Base-by-base conservation (phyloP, 2,797 vertebrate species). In the Myotis findleyi region DNA sequence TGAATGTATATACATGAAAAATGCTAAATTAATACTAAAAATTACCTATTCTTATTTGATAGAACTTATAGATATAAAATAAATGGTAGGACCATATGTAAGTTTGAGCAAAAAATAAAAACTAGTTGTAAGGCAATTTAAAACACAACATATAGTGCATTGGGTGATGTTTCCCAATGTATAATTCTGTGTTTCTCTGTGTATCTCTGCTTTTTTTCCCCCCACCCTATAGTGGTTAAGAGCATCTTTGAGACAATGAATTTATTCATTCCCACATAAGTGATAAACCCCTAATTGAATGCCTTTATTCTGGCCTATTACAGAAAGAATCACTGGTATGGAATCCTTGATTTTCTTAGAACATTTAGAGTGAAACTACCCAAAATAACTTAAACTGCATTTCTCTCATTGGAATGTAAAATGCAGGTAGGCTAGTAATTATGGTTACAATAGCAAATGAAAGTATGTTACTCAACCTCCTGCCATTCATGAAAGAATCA, bases 381-480 rank as follows among this genome's bases (percentile, higher is more conserved):
- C 59, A 44, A 94, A 80, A 80, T 75, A 44, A 81, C 79, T 84
- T 77, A 66, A 92, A 64, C 33, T 30, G 64, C 4, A 69, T 84
- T 95, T 92, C 9, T 85, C 11, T 69, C 49, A 41, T n/a, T 68
- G 25, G 38, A 77, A 92, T 36, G 27, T 12, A 85, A 90, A 92
- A 88, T 75, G 11, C 25, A 76, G 11, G 30, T 80, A 76, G 25
- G 23, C 55, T 85, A 90, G 75, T 84, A 38, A 69, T 77, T 91
- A 72, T 17, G 5, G 25, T 82, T 88, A 86, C 17, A 71, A 23
- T 41, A 33, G 59, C 49, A 91, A 94, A 91, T 59, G 33, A 87
- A 95, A 79, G 21, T 88, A 9, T 87, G 66, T 83, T 80, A 80
- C 14, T 72, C 66, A 62, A 23, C 41, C 33, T 80, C 36, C 38